phyloP scores from a whole-genome alignment of 64 coral and sea anemone genomes.

The Actinia equina region DNA sequence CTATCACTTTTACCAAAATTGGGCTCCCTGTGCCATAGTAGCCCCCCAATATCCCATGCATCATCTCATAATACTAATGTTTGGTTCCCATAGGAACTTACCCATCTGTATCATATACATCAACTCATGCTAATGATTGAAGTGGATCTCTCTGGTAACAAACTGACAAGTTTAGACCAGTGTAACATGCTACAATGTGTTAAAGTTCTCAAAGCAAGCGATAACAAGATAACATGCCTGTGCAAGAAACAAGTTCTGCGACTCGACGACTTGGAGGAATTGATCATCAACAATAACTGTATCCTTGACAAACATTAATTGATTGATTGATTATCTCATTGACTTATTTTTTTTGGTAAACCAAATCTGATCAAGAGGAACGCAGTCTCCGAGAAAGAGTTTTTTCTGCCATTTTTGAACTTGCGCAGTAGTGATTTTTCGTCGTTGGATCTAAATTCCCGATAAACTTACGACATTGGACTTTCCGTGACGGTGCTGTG shows the following conservation, averaged over 20 bases:
- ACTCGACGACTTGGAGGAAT: constrained; percentile 51
- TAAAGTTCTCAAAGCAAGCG: constrained; percentile 32
- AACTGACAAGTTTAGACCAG: constrained; percentile 55
- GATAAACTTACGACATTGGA: too few species aligned
- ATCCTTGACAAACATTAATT: constrained; percentile 67
- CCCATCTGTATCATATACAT: constrained; percentile 74
- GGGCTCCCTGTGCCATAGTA: too few species aligned
- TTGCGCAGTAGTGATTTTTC: too few species aligned
- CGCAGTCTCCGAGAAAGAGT: too few species aligned
- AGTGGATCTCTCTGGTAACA: constrained; percentile 68
- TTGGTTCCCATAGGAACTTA: constrained; percentile 58
- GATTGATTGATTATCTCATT: not conserved
- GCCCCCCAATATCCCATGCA: too few species aligned
- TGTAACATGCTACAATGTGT: constrained; percentile 85
- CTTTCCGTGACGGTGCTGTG: too few species aligned
- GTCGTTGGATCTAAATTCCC: too few species aligned
- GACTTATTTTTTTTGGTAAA: not conserved
- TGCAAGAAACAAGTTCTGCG: constrained; percentile 54
- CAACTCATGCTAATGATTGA: constrained; percentile 73
- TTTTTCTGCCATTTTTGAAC: too few species aligned
- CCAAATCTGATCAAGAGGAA: too few species aligned
- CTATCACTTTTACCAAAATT: too few species aligned
- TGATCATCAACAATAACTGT: constrained; percentile 81
- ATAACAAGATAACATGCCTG: constrained; percentile 50
- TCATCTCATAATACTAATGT: not conserved